Evolutionary conservation across 1,140 invertebrate species (phyloP).

Genomic region (Heliconius himera): DNA sequence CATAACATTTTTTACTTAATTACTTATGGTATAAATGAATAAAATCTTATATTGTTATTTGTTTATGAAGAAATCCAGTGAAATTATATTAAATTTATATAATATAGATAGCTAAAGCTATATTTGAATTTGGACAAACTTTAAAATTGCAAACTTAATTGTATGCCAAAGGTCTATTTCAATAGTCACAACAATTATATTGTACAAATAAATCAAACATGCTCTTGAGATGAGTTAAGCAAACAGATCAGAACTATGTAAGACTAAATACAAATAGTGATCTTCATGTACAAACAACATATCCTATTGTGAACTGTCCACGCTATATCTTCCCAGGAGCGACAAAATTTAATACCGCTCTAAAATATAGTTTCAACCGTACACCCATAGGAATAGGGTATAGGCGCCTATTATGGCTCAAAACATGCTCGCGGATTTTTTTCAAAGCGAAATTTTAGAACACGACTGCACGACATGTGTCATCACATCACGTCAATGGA

Average conservation of each 20-base stretch:
- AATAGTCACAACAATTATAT: slow-evolving; percentile 26
- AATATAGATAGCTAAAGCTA: neutral
- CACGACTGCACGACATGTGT: slow-evolving; percentile 79
- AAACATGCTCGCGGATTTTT: slow-evolving; percentile 41
- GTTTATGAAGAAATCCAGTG: too few relatives aligned
- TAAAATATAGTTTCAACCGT: slow-evolving; percentile 45
- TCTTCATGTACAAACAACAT: slow-evolving; percentile 69
- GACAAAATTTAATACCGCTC: slow-evolving; percentile 42
- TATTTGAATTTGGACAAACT: neutral
- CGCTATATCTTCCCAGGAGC: slow-evolving; percentile 64
- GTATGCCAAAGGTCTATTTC: neutral
- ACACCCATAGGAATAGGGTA: slow-evolving; percentile 46
- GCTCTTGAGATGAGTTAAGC: slow-evolving; percentile 53
- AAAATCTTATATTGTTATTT: too few relatives aligned
- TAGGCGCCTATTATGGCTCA: slow-evolving; percentile 29
- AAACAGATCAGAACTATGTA: slow-evolving; percentile 61
- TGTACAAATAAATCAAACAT: slow-evolving; percentile 19
- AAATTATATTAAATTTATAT: too few relatives aligned
- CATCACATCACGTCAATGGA: slow-evolving; percentile 81
- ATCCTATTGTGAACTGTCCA: slow-evolving; percentile 72
- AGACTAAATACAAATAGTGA: slow-evolving; percentile 60
- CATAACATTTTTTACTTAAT: too few relatives aligned
- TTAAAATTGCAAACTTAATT: neutral
- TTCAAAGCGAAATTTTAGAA: slow-evolving; percentile 74
- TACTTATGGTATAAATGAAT: too few relatives aligned